Evolutionary conservation across 2,888 invertebrate species (phyloP), one percentile per base, ranked within the genome.

Genomic region (Plutella xylostella): DNA sequence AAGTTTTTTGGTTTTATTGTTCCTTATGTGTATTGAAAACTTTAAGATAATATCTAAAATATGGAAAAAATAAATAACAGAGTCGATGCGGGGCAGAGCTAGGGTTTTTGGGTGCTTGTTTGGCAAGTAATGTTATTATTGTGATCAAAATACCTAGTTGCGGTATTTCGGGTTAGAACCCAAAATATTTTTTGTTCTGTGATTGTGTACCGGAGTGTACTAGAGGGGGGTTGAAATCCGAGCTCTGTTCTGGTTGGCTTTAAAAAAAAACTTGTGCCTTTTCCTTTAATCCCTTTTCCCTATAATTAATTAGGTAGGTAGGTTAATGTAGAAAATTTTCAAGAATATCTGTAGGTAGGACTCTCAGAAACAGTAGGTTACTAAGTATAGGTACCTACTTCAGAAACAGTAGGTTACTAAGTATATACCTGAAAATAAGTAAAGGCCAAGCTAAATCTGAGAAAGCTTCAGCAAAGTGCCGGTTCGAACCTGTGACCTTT

Each of bases 11-110:
- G 76, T 82, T 75, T 83, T 80, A 77, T 85, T 85, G 84, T 84
- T 84, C 84, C 84, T 84, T 78, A n/a, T n/a, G n/a, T n/a, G n/a
- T n/a, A n/a, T n/a, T n/a, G n/a, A 82, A 73, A 71, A 67, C 59
- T 58, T 69, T 75, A 76, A 74, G 75, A 69, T 78, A 75, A 75
- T 76, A 68, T 75, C 72, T 75, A 77, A 75, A 48, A 75, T 74
- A 75, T 78, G 71, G 58, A 63, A 49, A 39, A 63, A 76, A 73
- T 80, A 82, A 80, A 82, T 61, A 60, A 64, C 68, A 63, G 61
- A 52, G 72, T 69, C 65, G 67, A 60, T 55, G 54, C 55, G 55
- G 58, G 63, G 61, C 59, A 65, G 75, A 68, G 70, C 65, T 66
- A 57, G 58, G 72, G 65, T 66, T 67, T 63, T 62, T 65, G 71